phyloP scores from a whole-genome alignment of 2,113 vertebrate genomes.

The Onychostoma macrolepis region DNA sequence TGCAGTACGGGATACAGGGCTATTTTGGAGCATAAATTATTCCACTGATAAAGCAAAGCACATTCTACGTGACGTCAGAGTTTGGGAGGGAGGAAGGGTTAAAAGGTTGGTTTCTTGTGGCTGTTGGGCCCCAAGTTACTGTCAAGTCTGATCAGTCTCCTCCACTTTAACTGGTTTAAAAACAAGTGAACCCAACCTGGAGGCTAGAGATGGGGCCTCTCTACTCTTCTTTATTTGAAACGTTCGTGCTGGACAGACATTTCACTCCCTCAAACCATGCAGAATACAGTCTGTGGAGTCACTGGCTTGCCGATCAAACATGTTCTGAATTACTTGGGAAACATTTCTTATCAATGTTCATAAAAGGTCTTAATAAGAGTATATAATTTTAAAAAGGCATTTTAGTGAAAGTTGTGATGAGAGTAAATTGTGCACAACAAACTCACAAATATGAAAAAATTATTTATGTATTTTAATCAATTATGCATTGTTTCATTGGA shows the following conservation, averaged over 20 bases:
- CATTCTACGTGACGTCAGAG: constrained; percentile 2
- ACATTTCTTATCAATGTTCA: neutral
- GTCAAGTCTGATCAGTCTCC: constrained; percentile 30
- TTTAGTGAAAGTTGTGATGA: neutral
- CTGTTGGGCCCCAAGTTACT: constrained; percentile 24
- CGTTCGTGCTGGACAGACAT: neutral
- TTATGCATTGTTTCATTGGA: neutral
- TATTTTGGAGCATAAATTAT: neutral
- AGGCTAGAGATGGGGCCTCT: neutral
- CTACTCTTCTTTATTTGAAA: neutral
- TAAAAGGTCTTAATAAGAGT: neutral
- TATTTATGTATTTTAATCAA: too few species aligned
- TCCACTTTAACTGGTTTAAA: neutral
- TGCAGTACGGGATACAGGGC: neutral
- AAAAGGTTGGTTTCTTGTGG: neutral
- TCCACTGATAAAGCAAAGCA: constrained; percentile 13
- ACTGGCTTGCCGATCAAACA: neutral
- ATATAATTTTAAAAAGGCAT: neutral
- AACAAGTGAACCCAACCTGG: constrained; percentile 13
- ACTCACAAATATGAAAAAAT: too few species aligned
- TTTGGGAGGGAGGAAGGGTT: neutral
- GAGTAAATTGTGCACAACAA: neutral
- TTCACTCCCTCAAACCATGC: neutral
- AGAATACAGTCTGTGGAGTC: neutral
- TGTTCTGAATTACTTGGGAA: neutral